A percentile compares a stretch with the other conserved stretches of the same genome.
Evolutionary conservation across 2,888 invertebrate genomes (phyloP).

Genomic region (Clitarchus hookeri): DNA sequence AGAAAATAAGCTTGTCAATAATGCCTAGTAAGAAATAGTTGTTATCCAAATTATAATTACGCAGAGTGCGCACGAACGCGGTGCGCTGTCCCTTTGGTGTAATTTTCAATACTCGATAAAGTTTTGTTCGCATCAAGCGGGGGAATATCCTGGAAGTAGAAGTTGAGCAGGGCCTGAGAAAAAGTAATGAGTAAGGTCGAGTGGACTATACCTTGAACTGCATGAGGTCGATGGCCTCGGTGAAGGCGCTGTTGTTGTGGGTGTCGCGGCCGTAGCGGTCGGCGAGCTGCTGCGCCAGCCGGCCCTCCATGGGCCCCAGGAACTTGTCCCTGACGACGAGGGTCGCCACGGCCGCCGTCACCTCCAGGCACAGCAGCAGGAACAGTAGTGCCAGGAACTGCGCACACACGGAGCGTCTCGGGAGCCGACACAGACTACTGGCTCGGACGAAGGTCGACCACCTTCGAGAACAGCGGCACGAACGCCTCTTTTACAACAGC

Average conservation of each 20-base stretch:
- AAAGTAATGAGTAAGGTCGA: not conserved
- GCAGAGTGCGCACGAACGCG: too few species aligned
- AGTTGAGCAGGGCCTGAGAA: not conserved
- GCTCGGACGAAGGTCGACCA: too few species aligned
- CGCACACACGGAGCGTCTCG: not conserved
- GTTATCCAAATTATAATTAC: too few species aligned
- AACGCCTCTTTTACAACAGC: too few species aligned
- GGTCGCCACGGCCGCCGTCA: conserved; percentile 53
- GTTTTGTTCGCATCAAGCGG: too few species aligned
- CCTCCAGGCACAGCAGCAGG: conserved; percentile 55
- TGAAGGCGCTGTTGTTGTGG: conserved; percentile 53
- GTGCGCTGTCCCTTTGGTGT: too few species aligned
- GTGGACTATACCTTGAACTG: conserved; percentile 53
- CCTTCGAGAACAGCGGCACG: too few species aligned
- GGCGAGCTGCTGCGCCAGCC: conserved; percentile 51
- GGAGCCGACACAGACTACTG: too few species aligned
- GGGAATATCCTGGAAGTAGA: too few species aligned
- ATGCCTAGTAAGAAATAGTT: too few species aligned
- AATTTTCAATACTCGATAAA: too few species aligned
- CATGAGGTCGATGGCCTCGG: conserved; percentile 56
- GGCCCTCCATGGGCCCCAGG: conserved; percentile 52
- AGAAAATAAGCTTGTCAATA: too few species aligned
- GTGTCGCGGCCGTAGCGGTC: conserved; percentile 53
- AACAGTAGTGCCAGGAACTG: conserved; percentile 58
- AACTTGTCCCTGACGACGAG: conserved; percentile 53